Percentiles rank a stretch among this genome's conserved stretches.
phyloP scores from a whole-genome alignment of 1,140 invertebrate genomes.

The Drosophila parvula region DNA sequence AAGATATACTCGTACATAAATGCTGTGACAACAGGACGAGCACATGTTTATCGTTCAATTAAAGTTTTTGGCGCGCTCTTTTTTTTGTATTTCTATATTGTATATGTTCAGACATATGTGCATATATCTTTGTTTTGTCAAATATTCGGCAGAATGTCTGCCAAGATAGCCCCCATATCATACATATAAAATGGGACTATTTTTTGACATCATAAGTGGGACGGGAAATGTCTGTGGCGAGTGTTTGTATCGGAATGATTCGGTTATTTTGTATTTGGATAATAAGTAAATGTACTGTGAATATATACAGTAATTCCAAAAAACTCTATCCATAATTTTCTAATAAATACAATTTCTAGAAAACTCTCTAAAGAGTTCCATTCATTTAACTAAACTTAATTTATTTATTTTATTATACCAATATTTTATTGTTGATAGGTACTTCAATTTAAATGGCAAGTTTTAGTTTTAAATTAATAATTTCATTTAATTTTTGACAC shows the following conservation, averaged over 20 bases:
- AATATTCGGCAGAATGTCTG: conserved; percentile 45
- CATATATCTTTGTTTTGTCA: conserved; percentile 27
- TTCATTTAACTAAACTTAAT: too few species aligned
- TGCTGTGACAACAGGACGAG: conserved; percentile 22
- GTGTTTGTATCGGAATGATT: conserved; percentile 4
- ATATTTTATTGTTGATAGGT: too few species aligned
- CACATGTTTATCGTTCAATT: conserved; percentile 40
- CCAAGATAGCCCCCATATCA: conserved; percentile 31
- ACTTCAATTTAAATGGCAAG: too few species aligned
- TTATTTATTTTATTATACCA: too few species aligned
- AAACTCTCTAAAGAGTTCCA: too few species aligned
- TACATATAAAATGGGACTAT: conserved; percentile 47
- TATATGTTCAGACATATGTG: background rate
- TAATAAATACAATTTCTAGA: too few species aligned
- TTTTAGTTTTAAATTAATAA: too few species aligned
- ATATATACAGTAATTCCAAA: too few species aligned
- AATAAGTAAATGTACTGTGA: background rate
- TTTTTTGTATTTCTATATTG: background rate
- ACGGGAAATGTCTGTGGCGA: conserved; percentile 11
- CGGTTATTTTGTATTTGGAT: conserved; percentile 1
- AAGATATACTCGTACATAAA: too few species aligned
- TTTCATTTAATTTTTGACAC: too few species aligned
- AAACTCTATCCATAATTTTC: too few species aligned
- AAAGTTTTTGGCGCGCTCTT: conserved; percentile 32
- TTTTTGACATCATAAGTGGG: conserved; percentile 62